These are phyloP conservation scores for Cataglyphis albicans DNA, from an alignment of 2,888 invertebrate species.

Conservation along the genomic window DNA sequence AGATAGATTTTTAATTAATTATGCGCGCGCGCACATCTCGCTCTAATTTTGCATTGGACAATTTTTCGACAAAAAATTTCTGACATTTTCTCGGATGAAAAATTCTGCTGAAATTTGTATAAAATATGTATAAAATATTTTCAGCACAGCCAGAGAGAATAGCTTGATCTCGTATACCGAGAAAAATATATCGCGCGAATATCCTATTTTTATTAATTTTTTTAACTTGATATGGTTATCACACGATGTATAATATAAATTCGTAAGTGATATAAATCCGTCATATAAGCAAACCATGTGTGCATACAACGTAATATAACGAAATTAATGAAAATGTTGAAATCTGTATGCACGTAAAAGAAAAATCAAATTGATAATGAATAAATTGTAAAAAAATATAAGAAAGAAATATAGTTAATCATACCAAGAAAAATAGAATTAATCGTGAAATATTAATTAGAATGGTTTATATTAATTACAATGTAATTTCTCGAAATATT, in stretches of 20 bases:
- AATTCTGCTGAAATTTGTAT: slow-evolving; percentile 16
- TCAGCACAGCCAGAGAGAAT: not conserved
- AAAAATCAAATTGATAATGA: not conserved
- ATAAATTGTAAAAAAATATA: not conserved
- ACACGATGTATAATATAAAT: not conserved
- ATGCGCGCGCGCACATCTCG: not conserved
- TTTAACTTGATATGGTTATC: too few species aligned
- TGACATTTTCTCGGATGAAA: slow-evolving; percentile 15
- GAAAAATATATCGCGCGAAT: slow-evolving; percentile 17
- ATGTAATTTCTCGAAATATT: not conserved
- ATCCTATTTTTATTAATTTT: not conserved
- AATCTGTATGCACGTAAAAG: not conserved
- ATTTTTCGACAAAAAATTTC: slow-evolving; percentile 39
- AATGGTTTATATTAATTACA: too few species aligned
- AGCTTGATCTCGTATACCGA: too few species aligned
- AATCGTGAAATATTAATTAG: not conserved
- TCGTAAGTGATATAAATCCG: not conserved
- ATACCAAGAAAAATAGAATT: not conserved
- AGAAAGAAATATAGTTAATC: not conserved
- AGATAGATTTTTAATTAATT: slow-evolving; percentile 40
- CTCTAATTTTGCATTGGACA: not conserved
- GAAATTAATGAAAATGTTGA: not conserved
- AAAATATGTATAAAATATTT: not conserved
- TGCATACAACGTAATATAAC: not conserved
- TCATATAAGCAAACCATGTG: not conserved